Conservation (phyloP, 2,797 vertebrate genomes). For the Mus caroli region DNA sequence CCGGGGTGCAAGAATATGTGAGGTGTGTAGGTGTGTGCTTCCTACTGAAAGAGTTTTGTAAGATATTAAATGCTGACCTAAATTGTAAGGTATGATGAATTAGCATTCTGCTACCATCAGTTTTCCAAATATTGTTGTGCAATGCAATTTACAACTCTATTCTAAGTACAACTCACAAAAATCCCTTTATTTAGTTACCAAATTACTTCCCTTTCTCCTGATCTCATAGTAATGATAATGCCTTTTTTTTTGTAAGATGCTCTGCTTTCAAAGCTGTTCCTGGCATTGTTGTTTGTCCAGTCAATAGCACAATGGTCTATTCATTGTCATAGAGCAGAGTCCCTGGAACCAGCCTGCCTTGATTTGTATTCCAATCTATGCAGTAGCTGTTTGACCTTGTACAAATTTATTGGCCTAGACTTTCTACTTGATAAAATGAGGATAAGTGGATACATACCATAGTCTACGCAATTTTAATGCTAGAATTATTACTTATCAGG, state of each 20-base stretch:
- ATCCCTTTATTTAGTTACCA: conserved; percentile 58
- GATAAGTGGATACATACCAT: background rate
- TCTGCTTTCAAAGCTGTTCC: conserved; percentile 22
- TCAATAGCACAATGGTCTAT: background rate
- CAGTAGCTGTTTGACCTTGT: background rate
- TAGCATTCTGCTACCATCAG: background rate
- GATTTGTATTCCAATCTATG: conserved; percentile 23
- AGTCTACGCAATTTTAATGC: background rate
- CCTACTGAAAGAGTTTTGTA: background rate
- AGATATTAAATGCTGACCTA: background rate
- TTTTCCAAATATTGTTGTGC: background rate
- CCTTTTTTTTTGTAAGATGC: background rate
- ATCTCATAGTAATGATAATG: conserved; percentile 25
- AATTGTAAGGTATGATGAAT: background rate
- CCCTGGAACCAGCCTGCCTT: conserved; percentile 12
- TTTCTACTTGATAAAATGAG: conserved; percentile 8
- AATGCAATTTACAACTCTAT: background rate
- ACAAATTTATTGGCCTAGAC: conserved; percentile 21
- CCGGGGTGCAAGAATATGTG: background rate
- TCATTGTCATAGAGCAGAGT: background rate
- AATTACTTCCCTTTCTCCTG: conserved; percentile 58
- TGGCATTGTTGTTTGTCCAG: background rate
- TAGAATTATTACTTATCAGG: background rate
- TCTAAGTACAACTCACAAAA: conserved; percentile 33
- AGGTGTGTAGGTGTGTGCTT: background rate